Base-by-base conservation (phyloP, 2,797 vertebrate species). In the Salmo trutta region DNA sequence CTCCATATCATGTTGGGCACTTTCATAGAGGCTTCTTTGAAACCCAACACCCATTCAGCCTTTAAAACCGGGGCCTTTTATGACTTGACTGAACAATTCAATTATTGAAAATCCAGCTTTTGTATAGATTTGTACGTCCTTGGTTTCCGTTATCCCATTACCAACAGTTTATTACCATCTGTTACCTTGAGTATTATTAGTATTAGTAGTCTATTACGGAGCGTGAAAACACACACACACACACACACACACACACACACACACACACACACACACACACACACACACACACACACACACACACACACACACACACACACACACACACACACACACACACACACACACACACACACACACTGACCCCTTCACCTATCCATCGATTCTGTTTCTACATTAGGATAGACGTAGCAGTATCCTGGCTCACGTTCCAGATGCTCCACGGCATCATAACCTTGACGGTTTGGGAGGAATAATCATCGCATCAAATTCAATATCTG, bases 81-180 rank as follows among this genome's bases (percentile, higher is more conserved):
- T 80, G 80, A 78, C 79, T 78, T 64, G 77, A 84, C 65, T 76
- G 77, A 80, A 71, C 64, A 75, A 75, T 81, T 86, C 51, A 86
- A 85, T 86, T 86, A 81, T 84, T 84, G 81, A 79, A 86, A 79
- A 85, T 81, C 75, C 80, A 78, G 81, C 76, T 78, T 82, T 84
- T 78, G 76, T 76, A 82, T 82, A 81, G 81, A 82, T 83, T 77
- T 78, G 47, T 74, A 71, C 66, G 51, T 7, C 75, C 74, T 62
- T 71, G n/a, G 71, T 76, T 76, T 83, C 77, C 75, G 70, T 80
- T 81, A 82, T 81, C 71, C 72, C 65, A 67, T 82, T 84, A 80
- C 77, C 76, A 82, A 77, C 81, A 80, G 69, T 52, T 62, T 76
- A 83, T 75, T 84, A 84, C 72, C 81, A 76, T 51, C 66, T 31